Evolutionary conservation across 2,113 vertebrate genomes (phyloP), one percentile per base, ranked within the genome.

Genomic region (Spea bombifrons): DNA sequence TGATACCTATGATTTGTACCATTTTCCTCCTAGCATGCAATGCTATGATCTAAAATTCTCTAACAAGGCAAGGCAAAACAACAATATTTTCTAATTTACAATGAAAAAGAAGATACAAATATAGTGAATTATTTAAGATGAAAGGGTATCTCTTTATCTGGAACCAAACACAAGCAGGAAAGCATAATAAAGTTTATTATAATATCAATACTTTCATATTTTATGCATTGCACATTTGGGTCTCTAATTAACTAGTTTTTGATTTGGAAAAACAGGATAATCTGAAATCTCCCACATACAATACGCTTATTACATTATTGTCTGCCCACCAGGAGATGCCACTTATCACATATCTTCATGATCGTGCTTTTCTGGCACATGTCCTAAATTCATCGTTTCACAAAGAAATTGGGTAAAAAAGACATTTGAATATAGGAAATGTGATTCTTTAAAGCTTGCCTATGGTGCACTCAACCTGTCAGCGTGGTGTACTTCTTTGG

Each of bases 271-370:
- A 12, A 59, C 55, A 59, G 12, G 10, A 59, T 59, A 4, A 59
- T 8, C 55, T 8, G 15, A 59, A 59, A 59, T 59, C 55, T 59
- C 55, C 55, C 55, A 59, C 55, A 59, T 59, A 59, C 10, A 59
- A 59, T 59, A 59, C 55, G 55, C 55, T 59, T 13, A 59, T 59
- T 59, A 59, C 7, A 59, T 59, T 59, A 9, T 59, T 12, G 8
- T 8, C 55, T 59, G 55, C 55, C 55, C 55, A 59, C 55, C 55
- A 59, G 55, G 61, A 64, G 61, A 64, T 64, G 61, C 17, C n/a
- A 64, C n/a, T 30, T 16, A 4, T 30, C 7, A 13, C 30, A 16
- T 64, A 30, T 64, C n/a, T 64, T 5, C 61, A 17, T 64, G 17
- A 64, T 64, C 16, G n/a, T 30, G n/a, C 61, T 59, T 13, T 16